phyloP scores from a whole-genome alignment of 2,113 vertebrate genomes.

The Zonotrichia leucophrys region DNA sequence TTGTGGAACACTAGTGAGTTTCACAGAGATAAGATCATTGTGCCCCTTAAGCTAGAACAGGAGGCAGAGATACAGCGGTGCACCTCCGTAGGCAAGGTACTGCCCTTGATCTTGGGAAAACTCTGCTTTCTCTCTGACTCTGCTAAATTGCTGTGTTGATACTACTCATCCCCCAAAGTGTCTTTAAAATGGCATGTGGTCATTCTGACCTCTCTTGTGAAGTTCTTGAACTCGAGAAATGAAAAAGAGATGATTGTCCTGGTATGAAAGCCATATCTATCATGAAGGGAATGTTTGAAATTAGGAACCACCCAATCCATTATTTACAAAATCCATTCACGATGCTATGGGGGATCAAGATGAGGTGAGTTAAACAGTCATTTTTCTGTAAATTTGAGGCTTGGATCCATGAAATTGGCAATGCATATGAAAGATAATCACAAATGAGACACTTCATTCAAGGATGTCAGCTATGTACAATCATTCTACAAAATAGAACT shows the following conservation, averaged over 20 bases:
- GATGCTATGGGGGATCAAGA: not conserved
- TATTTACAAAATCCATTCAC: not conserved
- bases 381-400: not conserved
- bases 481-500: not conserved
- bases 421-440: not conserved
- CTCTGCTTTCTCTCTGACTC: not conserved
- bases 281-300: not conserved
- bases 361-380: not conserved
- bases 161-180: rapidly evolving
- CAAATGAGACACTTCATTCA: not conserved
- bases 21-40: not conserved
- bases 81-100: not conserved
- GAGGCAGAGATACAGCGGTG: not conserved
- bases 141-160: not conserved
- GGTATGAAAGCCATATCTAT: not conserved
- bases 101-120: not conserved
- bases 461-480: not conserved
- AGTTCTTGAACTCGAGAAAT: not conserved
- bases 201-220: not conserved
- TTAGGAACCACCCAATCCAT: not conserved
- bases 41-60: not conserved
- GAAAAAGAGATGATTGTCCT: not conserved
- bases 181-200: not conserved
- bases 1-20: not conserved
- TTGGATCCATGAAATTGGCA: not conserved